These are phyloP conservation scores for Dufourea novaeangliae DNA, from an alignment of 1,140 invertebrate species.

Conservation along the genomic window DNA sequence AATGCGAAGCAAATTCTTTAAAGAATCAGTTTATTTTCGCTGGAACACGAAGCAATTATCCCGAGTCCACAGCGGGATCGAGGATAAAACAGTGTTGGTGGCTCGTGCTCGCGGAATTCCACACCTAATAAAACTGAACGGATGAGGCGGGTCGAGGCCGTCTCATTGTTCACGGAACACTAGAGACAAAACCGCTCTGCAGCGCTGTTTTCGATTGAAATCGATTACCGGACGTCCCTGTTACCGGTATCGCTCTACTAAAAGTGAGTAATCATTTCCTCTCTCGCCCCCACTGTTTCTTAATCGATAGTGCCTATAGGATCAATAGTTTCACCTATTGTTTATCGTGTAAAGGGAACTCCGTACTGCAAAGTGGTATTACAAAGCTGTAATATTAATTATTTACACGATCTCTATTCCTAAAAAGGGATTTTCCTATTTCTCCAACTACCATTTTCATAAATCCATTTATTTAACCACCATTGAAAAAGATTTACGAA, in stretches of 20 bases:
- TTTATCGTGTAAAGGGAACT: background rate
- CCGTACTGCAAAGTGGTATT: background rate
- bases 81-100: background rate
- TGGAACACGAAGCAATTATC: background rate
- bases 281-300: background rate
- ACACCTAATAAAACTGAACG: constrained; percentile 70
- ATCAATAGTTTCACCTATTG: background rate
- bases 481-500: too few species aligned
- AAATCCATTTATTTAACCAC: too few species aligned
- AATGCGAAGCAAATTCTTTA: background rate
- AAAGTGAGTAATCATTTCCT: constrained; percentile 33
- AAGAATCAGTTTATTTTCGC: background rate
- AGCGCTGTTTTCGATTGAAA: constrained; percentile 68
- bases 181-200: constrained; percentile 38
- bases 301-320: constrained; percentile 2
- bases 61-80: background rate
- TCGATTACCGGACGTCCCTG: constrained; percentile 70
- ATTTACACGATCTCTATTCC: too few species aligned
- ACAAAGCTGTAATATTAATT: too few species aligned
- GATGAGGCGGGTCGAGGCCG: constrained; percentile 75
- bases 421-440: too few species aligned
- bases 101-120: constrained; percentile 55
- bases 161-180: constrained; percentile 40
- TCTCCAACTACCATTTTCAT: too few species aligned
- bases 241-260: background rate